Conservation (phyloP, 1,140 invertebrate genomes). For the Drosophila sucinea region DNA sequence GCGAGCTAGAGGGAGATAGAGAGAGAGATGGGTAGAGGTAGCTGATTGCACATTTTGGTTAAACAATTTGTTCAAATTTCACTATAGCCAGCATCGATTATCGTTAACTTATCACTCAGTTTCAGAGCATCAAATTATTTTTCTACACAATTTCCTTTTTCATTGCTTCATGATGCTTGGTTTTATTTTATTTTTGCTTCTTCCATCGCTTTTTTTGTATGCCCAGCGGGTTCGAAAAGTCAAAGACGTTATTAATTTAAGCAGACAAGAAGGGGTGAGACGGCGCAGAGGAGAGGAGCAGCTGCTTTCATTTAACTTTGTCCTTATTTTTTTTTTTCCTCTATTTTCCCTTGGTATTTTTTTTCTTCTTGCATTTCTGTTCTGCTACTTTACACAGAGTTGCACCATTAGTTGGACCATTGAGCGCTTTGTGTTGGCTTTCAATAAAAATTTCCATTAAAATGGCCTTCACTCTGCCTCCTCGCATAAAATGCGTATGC, state of each 20-base stretch:
- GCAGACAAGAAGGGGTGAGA: conserved; percentile 15
- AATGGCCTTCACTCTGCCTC: conserved; percentile 38
- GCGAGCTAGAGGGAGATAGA: no score
- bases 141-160: conserved; percentile 22
- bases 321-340: not conserved
- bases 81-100: not conserved
- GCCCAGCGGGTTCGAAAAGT: conserved; percentile 43
- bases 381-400: conserved; percentile 59
- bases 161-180: conserved; percentile 25
- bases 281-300: conserved; percentile 17
- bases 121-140: not conserved
- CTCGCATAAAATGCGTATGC: conserved; percentile 76
- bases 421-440: conserved; percentile 79
- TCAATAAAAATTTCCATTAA: conserved; percentile 81
- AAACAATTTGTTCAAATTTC: not conserved
- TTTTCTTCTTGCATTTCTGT: conserved; percentile 46
- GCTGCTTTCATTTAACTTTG: conserved; percentile 66
- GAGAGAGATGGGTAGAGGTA: not conserved
- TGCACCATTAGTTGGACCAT: conserved; percentile 74
- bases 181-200: not conserved
- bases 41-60: not conserved
- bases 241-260: conserved; percentile 70
- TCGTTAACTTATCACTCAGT: not conserved
- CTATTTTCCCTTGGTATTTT: conserved; percentile 27
- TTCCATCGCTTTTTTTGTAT: conserved; percentile 12